Percentiles rank a stretch among this genome's conserved stretches.
These are phyloP conservation scores for Pithys albifrons DNA, from an alignment of 2,113 vertebrate genomes.

Conservation along the genomic window DNA sequence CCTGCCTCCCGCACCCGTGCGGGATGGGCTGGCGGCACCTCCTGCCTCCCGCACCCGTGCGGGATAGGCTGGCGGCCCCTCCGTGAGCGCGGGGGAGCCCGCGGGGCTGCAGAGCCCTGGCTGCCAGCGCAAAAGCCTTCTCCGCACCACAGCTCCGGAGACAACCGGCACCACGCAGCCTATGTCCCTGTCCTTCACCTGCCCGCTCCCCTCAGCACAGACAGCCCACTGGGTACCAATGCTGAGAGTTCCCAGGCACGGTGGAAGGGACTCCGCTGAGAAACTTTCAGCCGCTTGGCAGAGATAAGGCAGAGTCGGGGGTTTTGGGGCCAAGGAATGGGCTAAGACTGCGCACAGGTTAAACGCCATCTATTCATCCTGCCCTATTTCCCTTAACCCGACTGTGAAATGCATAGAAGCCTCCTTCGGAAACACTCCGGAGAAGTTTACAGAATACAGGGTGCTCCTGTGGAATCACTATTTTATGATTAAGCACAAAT, in stretches of 20 bases:
- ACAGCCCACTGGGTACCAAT: not conserved
- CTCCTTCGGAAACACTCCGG: not conserved
- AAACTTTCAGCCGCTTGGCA: not conserved
- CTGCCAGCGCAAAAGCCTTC: not conserved
- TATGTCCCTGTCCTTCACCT: not conserved
- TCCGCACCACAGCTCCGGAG: not conserved
- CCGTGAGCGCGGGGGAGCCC: fast-evolving
- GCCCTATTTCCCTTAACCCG: not conserved
- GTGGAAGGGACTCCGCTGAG: fast-evolving
- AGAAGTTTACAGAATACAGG: not conserved
- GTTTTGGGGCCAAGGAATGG: fast-evolving
- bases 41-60: fast-evolving
- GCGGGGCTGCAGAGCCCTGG: fast-evolving
- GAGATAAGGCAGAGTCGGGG: not conserved
- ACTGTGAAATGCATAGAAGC: not conserved
- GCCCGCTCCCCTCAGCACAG: not conserved
- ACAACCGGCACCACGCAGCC: not conserved
- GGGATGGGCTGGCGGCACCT: not conserved
- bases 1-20: fast-evolving
- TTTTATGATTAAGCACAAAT: not conserved
- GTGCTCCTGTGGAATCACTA: not conserved
- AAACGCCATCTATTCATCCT: not conserved
- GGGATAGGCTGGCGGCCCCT: not conserved
- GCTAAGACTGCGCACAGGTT: fast-evolving
- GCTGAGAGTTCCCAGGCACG: not conserved